A percentile compares a stretch with the other conserved stretches of the same genome.
Evolutionary conservation across 2,888 invertebrate genomes (phyloP).

Genomic region (Nemurella pictetii): DNA sequence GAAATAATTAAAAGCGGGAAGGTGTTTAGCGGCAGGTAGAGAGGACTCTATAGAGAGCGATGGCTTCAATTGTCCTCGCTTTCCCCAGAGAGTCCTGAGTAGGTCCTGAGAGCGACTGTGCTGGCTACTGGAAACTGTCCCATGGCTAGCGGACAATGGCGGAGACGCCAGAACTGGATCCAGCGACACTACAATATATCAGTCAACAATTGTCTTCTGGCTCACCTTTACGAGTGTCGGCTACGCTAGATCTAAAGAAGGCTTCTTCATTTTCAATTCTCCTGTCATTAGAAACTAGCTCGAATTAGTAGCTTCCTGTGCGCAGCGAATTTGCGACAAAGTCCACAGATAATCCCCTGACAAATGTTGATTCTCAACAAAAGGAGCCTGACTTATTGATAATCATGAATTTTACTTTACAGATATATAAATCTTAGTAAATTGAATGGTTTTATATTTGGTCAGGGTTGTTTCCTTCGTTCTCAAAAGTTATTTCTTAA

Average conservation of each 20-base stretch:
- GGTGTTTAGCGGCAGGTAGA: neutral
- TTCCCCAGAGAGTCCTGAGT: neutral
- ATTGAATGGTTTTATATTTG: neutral
- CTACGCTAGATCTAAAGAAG: neutral
- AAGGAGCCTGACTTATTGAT: neutral
- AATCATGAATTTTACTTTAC: neutral
- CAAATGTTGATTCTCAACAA: neutral
- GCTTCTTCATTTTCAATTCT: neutral
- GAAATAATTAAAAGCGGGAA: neutral
- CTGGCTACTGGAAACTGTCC: neutral
- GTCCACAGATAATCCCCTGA: neutral
- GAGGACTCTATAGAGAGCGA: neutral
- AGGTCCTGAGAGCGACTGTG: neutral
- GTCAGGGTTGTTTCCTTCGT: neutral
- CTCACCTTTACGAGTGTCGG: neutral
- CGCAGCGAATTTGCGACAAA: slow-evolving; percentile 1
- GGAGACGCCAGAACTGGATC: neutral
- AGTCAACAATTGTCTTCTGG: neutral
- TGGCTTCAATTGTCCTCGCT: neutral
- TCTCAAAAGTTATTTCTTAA: neutral
- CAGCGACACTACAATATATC: neutral
- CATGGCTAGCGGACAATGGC: neutral
- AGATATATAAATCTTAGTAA: neutral
- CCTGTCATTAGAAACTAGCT: neutral
- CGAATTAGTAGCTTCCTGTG: neutral